phyloP scores from a whole-genome alignment of 2,113 vertebrate genomes.

The Coracopsis vasa region DNA sequence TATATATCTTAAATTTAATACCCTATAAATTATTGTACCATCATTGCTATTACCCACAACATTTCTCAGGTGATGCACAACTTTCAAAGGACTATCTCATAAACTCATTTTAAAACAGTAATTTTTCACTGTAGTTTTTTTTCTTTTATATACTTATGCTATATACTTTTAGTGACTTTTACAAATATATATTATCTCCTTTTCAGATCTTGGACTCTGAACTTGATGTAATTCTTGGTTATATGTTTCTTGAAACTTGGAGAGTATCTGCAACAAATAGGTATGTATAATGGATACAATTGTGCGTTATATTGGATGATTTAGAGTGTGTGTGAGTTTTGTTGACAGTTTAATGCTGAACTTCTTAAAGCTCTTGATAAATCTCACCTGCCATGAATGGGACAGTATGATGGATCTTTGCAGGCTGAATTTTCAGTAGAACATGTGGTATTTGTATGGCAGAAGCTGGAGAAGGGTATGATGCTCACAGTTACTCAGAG shows the following conservation, averaged over 20 bases:
- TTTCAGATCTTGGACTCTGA: conserved; percentile 29
- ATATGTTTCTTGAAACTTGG: neutral
- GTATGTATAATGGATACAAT: neutral
- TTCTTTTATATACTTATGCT: neutral
- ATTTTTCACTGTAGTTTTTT: neutral
- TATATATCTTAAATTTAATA: neutral
- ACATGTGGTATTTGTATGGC: neutral
- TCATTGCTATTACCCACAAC: neutral
- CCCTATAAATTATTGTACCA: neutral
- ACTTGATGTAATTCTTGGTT: neutral
- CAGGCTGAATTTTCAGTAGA: neutral
- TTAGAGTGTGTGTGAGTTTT: neutral
- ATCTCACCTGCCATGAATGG: neutral
- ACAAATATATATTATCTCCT: neutral
- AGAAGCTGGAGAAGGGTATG: neutral
- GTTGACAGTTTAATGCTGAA: neutral
- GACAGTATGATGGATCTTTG: neutral
- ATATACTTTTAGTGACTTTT: neutral
- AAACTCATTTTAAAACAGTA: neutral
- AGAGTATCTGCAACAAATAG: conserved; percentile 11
- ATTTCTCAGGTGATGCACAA: neutral
- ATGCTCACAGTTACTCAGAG: neutral
- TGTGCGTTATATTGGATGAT: neutral
- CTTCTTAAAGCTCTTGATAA: neutral
- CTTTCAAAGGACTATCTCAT: neutral